Conservation (phyloP, 2,888 invertebrate genomes). For the Yponomeuta plumbellus region DNA sequence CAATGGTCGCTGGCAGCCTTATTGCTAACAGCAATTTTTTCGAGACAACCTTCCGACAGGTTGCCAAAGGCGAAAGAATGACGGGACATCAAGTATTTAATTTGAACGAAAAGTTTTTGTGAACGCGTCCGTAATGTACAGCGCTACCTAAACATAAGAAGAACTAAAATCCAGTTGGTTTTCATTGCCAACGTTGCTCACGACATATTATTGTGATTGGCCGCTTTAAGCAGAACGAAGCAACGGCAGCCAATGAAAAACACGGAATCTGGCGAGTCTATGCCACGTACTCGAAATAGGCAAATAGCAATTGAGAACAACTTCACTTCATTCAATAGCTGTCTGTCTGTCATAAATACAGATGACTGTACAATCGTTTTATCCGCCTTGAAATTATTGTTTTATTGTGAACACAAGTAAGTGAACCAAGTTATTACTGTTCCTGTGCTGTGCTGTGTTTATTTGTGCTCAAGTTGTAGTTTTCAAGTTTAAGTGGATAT, state of each 20-base stretch:
- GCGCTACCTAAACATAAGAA: not conserved
- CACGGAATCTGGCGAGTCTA: not conserved
- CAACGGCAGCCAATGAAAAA: not conserved
- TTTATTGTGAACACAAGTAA: constrained; percentile 50
- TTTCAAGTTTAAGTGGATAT: not conserved
- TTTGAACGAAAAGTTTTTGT: constrained; percentile 1
- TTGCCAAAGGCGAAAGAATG: too few species aligned
- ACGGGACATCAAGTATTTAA: too few species aligned
- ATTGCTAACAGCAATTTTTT: too few species aligned
- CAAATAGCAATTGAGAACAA: constrained; percentile 44
- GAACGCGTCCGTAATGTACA: constrained; percentile 7
- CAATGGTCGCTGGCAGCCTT: too few species aligned
- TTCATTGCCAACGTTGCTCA: not conserved
- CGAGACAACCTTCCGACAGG: too few species aligned
- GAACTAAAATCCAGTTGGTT: not conserved
- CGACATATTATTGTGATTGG: not conserved
- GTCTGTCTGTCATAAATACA: constrained; percentile 29
- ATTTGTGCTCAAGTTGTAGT: not conserved
- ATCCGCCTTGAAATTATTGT: constrained; percentile 58
- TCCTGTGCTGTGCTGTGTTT: not conserved
- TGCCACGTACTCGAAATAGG: constrained; percentile 39
- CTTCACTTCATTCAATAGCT: constrained; percentile 62
- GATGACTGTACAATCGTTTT: constrained; percentile 68
- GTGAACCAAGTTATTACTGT: constrained; percentile 31
- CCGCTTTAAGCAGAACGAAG: not conserved